These are phyloP conservation scores for Melanaphis sacchari DNA, from an alignment of 1,140 invertebrate genomes.

Conservation along the genomic window DNA sequence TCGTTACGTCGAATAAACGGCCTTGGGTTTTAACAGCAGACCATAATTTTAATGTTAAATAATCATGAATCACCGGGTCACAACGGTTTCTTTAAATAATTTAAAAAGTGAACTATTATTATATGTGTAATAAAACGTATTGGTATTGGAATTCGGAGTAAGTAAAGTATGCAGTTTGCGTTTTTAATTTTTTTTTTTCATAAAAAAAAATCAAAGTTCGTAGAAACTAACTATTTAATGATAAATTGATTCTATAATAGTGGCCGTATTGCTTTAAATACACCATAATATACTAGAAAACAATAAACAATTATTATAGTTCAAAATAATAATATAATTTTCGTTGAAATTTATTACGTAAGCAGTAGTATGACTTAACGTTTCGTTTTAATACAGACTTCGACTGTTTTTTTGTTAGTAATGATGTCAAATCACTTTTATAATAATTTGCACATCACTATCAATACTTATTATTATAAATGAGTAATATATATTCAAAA, in stretches of 20 bases:
- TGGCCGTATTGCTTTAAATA: neutral
- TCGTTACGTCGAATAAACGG: neutral
- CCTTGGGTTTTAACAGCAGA: neutral
- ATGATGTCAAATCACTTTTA: neutral
- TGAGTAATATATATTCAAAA: neutral
- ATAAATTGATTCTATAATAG: neutral
- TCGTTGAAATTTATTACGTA: constrained; percentile 2
- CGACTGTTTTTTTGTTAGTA: neutral
- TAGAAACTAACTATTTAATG: neutral
- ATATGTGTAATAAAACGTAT: neutral
- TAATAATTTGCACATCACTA: neutral
- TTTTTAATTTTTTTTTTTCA: neutral
- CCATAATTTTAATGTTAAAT: neutral
- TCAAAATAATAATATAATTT: neutral
- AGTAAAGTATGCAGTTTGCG: neutral
- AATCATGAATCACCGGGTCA: neutral
- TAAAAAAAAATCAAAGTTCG: neutral
- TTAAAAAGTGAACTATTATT: neutral
- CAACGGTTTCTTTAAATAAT: neutral
- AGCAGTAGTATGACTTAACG: neutral
- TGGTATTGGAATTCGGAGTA: neutral
- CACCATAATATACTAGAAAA: neutral
- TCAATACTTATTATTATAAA: too few species aligned
- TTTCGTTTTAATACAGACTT: neutral
- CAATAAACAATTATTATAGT: neutral